Conservation (phyloP, 2,797 vertebrate genomes). For the Sciurus carolinensis region DNA sequence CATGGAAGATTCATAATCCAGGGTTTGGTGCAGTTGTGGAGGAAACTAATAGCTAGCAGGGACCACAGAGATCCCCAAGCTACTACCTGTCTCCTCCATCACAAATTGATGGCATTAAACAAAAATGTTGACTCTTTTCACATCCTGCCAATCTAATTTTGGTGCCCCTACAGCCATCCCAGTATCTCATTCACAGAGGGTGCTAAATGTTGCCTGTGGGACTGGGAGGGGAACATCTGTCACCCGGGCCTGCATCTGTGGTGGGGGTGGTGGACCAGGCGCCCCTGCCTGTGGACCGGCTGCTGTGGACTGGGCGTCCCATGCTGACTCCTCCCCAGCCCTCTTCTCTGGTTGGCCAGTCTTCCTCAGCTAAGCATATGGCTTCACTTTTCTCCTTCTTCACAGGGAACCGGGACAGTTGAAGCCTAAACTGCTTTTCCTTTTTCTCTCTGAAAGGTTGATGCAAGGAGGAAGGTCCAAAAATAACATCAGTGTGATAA, state of each 20-base stretch:
- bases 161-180: conserved; percentile 89
- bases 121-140: conserved; percentile 93
- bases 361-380: conserved; percentile 91
- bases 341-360: conserved; percentile 85
- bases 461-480: conserved; percentile 95
- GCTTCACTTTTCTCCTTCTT: conserved; percentile 92
- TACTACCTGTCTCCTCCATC: conserved; percentile 99
- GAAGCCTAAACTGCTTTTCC: conserved; percentile 90
- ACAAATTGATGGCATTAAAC: conserved; percentile 97
- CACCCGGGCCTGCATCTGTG: conserved; percentile 92
- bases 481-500: conserved; percentile 99
- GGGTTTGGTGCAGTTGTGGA: conserved; percentile 96
- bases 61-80: conserved; percentile 95
- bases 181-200: conserved; percentile 89
- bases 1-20: conserved; percentile 99
- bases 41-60: conserved; percentile 98
- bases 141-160: conserved; percentile 95
- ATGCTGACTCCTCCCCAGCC: conserved; percentile 91
- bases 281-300: conserved; percentile 91
- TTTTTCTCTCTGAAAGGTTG: conserved; percentile 94
- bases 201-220: conserved; percentile 93
- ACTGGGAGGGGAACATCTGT: conserved; percentile 94
- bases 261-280: conserved; percentile 92
- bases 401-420: conserved; percentile 90
- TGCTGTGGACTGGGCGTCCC: conserved; percentile 90